Evolutionary conservation across 2,888 invertebrate genomes (phyloP), one percentile per base, ranked within the genome.

Genomic region (Drosophila meridiana): DNA sequence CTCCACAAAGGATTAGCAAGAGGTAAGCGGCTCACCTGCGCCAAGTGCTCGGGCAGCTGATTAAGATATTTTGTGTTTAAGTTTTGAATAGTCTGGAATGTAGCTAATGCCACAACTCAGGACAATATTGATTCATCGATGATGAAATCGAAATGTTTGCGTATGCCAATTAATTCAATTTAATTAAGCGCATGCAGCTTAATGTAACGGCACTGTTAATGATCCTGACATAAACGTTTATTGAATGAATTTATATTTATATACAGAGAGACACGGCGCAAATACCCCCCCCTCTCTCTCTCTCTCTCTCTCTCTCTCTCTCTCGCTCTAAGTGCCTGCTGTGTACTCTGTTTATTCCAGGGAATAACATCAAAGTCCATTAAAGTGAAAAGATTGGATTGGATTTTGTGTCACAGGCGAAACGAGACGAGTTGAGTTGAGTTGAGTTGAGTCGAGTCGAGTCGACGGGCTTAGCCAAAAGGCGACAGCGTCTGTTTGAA

Each of bases 371-470:
- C 76, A 73, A 76, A 83, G 83, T 67, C 83, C 88, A 84, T 84
- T 88, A 88, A 84, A 84, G 83, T 88, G 81, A 88, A 84, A 80
- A 83, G 88, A 84, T 83, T 88, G 88, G 76, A 83, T 88, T 84
- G 88, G 88, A 63, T 85, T 78, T 83, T 71, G 79, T 80, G 80
- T 80, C 80, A 73, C 65, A 72, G 57, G 30, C 40, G 36, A 34
- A 9, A 20, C 57, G 47, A 11, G 32, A 30, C n/a, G 30, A 50
- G 28, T 20, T 20, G 50, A n/a, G 20, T 38, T 42, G 43, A 45
- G 43, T 4, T 9, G 43, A 48, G 34, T 13, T 9, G 45, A 52
- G 48, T 47, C 47, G 61, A 53, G 53, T 26, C 26, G 34, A 53
- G 53, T 32, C 36, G 36, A 26, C 34, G 53, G 28, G 28, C 52